Evolutionary conservation across 2,888 invertebrate species (phyloP).

Genomic region (Galeopsomyia nigrocyanea): DNA sequence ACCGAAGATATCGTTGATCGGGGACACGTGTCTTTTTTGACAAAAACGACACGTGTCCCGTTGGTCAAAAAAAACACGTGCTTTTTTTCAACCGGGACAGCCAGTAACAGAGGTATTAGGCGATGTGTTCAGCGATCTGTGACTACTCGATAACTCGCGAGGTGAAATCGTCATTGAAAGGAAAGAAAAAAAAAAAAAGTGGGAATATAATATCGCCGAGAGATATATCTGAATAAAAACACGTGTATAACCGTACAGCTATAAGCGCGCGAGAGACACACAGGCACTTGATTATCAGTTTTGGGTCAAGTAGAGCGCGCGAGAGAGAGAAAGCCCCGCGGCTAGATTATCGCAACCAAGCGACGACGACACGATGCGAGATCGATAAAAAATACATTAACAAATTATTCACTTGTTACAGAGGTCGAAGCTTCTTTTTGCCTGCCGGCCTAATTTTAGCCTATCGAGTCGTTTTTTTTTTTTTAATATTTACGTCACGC

Average conservation of each 20-base stretch:
- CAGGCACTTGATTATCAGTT: slow-evolving; percentile 17
- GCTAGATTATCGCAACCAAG: not conserved
- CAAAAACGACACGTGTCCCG: no score
- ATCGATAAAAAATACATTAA: slow-evolving; percentile 40
- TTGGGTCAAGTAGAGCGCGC: slow-evolving; percentile 8
- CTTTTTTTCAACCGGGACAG: no score
- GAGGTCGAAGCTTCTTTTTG: slow-evolving; percentile 24
- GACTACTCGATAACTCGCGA: no score
- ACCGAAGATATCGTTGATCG: no score
- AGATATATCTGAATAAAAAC: no score
- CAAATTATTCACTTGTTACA: slow-evolving; percentile 25
- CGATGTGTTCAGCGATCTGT: no score
- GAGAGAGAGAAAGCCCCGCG: not conserved
- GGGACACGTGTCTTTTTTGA: no score
- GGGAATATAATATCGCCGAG: no score
- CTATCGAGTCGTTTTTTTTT: slow-evolving; percentile 30
- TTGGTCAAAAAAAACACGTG: no score
- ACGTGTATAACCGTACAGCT: not conserved
- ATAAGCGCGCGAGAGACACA: not conserved
- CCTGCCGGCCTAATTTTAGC: slow-evolving; percentile 33
- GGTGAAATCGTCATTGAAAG: no score
- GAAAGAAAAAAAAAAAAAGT: no score
- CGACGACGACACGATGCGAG: not conserved
- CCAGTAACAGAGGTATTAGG: no score
- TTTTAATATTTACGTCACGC: slow-evolving; percentile 45